phyloP scores from a whole-genome alignment of 2,888 invertebrate genomes.

The Drosophila prolongata region DNA sequence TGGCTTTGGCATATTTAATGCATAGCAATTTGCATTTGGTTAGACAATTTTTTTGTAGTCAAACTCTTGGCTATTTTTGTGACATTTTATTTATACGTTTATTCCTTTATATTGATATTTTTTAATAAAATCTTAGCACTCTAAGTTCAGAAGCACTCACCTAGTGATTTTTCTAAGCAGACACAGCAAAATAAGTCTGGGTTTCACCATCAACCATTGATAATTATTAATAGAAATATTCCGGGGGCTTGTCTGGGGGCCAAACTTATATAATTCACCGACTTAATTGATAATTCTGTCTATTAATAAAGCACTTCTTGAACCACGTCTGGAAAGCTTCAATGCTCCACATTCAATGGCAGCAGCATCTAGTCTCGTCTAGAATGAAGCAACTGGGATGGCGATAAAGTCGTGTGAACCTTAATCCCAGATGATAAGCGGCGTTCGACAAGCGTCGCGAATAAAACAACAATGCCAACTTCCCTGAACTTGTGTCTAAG shows the following conservation, averaged over 20 bases:
- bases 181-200: no score
- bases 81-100: no score
- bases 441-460: conserved; percentile 24
- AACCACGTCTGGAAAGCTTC: conserved; percentile 6
- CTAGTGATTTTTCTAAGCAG: no score
- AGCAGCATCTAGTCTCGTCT: neutral
- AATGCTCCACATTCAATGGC: conserved; percentile 23
- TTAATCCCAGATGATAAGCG: conserved; percentile 36
- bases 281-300: neutral
- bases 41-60: neutral
- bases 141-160: neutral
- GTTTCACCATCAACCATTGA: neutral
- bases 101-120: no score
- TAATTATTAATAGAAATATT: neutral
- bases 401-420: conserved; percentile 22
- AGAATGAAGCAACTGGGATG: conserved; percentile 1
- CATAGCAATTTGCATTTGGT: no score
- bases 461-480: conserved; percentile 2
- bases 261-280: neutral
- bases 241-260: conserved; percentile 22
- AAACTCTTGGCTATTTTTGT: neutral
- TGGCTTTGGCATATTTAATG: neutral
- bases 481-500: neutral
- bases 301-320: neutral
- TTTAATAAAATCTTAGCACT: neutral